Percentiles rank a stretch among this genome's conserved stretches.
These are phyloP conservation scores for human (Homo sapiens) DNA, from an alignment of 2,113 vertebrate species.

Conservation along the genomic window DNA sequence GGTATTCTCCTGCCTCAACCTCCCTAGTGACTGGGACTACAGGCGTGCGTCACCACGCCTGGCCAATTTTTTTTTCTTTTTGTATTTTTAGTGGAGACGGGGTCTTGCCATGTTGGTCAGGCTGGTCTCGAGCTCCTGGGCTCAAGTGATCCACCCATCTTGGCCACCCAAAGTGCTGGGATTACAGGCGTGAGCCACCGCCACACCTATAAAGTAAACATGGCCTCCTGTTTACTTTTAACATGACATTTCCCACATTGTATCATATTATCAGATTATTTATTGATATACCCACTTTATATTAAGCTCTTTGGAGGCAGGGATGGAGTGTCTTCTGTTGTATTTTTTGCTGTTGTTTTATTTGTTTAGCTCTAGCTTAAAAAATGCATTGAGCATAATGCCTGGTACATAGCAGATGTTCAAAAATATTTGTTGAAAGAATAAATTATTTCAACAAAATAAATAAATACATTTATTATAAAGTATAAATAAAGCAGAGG, in stretches of 20 bases:
- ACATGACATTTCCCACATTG: not conserved
- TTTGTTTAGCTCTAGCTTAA: slow-evolving; percentile 20
- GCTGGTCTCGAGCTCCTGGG: not conserved
- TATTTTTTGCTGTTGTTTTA: not conserved
- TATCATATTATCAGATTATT: not conserved
- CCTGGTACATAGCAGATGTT: not conserved
- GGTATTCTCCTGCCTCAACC: not conserved
- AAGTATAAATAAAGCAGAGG: not conserved
- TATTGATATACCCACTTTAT: not conserved
- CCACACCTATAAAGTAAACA: too few relatives aligned
- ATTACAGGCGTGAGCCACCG: not conserved
- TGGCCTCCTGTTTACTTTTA: not conserved
- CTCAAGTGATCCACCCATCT: not conserved
- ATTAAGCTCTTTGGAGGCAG: not conserved
- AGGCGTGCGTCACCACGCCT: not conserved
- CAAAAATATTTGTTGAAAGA: slow-evolving; percentile 31
- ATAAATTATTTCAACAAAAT: not conserved
- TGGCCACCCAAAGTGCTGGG: not conserved
- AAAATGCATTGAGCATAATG: not conserved
- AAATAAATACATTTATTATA: too few relatives aligned
- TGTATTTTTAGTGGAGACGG: not conserved
- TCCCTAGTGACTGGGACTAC: not conserved
- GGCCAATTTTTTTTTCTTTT: not conserved
- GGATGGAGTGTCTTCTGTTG: not conserved
- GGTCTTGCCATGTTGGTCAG: not conserved